Base-by-base conservation (phyloP, 2,888 invertebrate species). In the Notocelia uddmanniana region DNA sequence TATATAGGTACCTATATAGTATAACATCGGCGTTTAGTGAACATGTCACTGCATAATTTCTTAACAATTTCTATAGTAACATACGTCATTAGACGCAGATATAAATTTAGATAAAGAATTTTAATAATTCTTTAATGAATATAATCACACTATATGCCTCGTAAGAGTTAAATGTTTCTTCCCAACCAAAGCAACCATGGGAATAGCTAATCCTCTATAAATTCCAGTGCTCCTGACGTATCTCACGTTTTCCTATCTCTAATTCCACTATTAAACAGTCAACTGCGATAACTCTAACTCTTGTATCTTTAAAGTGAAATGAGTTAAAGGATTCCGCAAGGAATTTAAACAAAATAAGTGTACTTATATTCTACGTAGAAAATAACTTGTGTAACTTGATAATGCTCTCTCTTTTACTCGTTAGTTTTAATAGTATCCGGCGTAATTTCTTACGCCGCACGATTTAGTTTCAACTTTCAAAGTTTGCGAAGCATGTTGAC, bases 301-400 rank as follows among this genome's bases (percentile, higher is more conserved):
- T n/a, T 67, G 59, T 57, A 67, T 67, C 66, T 71, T 62, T 21
- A 52, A 62, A 55, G 34, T 48, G 45, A 69, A 62, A 37, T 31
- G 54, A 67, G 55, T 67, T 54, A 72, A 66, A 67, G 55, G 34
- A 60, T 67, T 60, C 66, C 55, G 45, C 34, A 18, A 10, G 11
- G 63, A 52, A 54, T 75, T 77, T 77, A 78, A 77, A 78, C 75
- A 71, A 80, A 81, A 79, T 78, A 78, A 80, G 78, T 76, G 34
- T 45, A n/a, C n/a, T n/a, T n/a, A n/a, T n/a, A 50, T 64, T 15
- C 19, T 11, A 50, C 31, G 34, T 21, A 63, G 19, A 50, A 34
- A 59, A 11, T 23, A 55, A n/a, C n/a, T 23, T 23, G n/a, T 15
- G 21, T 19, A 37, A 6, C 10, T 64, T 26, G 0, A 21, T 21